These are phyloP conservation scores for Tenthredo distinguenda DNA, from an alignment of 2,888 invertebrate genomes.

Conservation along the genomic window DNA sequence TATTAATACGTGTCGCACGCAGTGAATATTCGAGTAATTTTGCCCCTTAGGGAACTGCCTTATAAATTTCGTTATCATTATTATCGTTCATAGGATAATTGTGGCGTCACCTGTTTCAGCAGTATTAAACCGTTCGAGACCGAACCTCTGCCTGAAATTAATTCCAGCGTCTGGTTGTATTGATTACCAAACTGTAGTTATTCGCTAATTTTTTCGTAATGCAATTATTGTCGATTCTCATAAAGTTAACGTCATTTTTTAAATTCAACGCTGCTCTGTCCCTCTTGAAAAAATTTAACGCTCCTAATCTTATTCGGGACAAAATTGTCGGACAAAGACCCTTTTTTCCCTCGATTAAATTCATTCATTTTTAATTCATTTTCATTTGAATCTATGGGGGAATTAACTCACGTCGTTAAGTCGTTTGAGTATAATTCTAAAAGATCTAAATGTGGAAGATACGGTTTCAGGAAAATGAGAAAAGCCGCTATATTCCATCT, in stretches of 20 bases:
- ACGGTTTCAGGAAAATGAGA: neutral
- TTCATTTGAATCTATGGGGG: neutral
- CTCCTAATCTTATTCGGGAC: neutral
- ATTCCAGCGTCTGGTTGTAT: neutral
- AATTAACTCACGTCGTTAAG: neutral
- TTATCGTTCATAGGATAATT: neutral
- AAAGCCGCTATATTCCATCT: neutral
- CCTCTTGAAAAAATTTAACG: neutral
- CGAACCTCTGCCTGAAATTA: neutral
- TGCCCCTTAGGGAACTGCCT: neutral
- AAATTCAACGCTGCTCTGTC: neutral
- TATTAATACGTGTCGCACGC: neutral
- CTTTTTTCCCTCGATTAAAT: neutral
- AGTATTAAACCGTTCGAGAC: neutral
- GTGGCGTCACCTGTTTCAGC: conserved; percentile 20
- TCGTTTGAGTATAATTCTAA: neutral
- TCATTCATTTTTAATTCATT: neutral
- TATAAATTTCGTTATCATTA: conserved; percentile 21
- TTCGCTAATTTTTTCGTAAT: neutral
- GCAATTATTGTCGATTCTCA: neutral
- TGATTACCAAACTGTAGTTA: neutral
- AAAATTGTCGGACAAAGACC: neutral
- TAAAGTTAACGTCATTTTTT: neutral
- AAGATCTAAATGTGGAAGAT: neutral
- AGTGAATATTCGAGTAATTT: conserved; percentile 17